phyloP scores from a whole-genome alignment of 53 echinoderm and acorn worm genomes.

The Apostichopus leukothele region DNA sequence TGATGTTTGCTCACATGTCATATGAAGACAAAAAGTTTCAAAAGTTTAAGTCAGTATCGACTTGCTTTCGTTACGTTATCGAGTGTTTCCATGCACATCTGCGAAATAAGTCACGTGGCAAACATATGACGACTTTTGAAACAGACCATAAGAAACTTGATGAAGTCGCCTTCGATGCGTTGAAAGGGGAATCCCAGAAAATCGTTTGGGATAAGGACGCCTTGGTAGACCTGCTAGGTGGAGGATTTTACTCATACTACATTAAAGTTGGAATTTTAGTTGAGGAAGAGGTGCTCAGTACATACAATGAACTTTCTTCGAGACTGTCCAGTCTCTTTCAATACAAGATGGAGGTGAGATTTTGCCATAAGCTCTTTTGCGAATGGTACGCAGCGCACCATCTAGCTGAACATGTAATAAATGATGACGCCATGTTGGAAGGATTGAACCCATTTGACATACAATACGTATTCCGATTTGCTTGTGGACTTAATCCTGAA shows the following conservation, averaged over 20 bases:
- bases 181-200: neutral
- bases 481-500: constrained; percentile 30
- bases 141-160: constrained; percentile 5
- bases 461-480: constrained; percentile 20
- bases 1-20: constrained; percentile 26
- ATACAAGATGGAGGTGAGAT: constrained; percentile 35
- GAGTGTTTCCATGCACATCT: constrained; percentile 11
- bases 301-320: neutral
- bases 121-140: neutral
- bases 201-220: constrained; percentile 21
- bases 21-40: constrained; percentile 16
- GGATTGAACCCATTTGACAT: constrained; percentile 23
- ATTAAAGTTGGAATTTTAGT: constrained; percentile 21
- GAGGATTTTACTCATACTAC: neutral
- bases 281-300: neutral
- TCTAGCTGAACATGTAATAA: neutral
- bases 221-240: neutral
- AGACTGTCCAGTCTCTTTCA: neutral
- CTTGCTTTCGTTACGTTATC: constrained; percentile 21
- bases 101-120: constrained; percentile 4
- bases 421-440: too few species aligned
- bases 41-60: neutral
- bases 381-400: constrained; percentile 30
- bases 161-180: constrained; percentile 2
- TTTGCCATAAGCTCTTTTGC: constrained; percentile 21